Evolutionary conservation across 2,888 invertebrate genomes (phyloP), one percentile per base, ranked within the genome.

Genomic region (Phlogophora meticulosa): DNA sequence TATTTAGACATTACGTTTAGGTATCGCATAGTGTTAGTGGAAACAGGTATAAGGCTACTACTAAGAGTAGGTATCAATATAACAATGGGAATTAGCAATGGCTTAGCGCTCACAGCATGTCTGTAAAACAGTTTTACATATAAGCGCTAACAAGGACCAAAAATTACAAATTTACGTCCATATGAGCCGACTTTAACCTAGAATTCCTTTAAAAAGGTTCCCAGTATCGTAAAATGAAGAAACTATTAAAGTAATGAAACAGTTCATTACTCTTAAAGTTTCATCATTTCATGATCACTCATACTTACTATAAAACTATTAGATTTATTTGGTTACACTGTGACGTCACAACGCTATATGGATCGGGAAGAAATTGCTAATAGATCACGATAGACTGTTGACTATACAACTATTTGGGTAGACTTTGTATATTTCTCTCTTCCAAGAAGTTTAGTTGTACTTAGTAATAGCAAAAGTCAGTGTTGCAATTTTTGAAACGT

Each of bases 321-420:
- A 66, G 73, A 73, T 65, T 73, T 80, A 82, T 80, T 77, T 80
- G 59, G 65, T 67, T 70, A 43, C 55, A 56, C n/a, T n/a, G 61
- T 80, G 80, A 82, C 80, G 80, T 80, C 80, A 80, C 68, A 48
- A 34, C 46, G 42, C 36, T 63, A 66, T 66, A 59, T 70, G 32
- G 77, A 66, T 63, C 73, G 80, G 62, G 53, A 55, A 55, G 80
- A 80, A 82, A 76, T 72, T 15, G 22, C 51, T 53, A 55, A 52
- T 55, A 59, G 28, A 66, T 63, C 55, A 65, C 22, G 38, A 45
- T 48, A 46, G 38, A 62, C 61, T 51, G 42, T 59, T 51, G 36
- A 61, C 24, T 49, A 42, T 38, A 61, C n/a, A 55, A 51, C 28
- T 62, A 17, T 22, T 52, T 46, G 42, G 13, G 20, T 59, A 34